Evolutionary conservation across 2,113 vertebrate genomes (phyloP).

Genomic region (Macrotus californicus): DNA sequence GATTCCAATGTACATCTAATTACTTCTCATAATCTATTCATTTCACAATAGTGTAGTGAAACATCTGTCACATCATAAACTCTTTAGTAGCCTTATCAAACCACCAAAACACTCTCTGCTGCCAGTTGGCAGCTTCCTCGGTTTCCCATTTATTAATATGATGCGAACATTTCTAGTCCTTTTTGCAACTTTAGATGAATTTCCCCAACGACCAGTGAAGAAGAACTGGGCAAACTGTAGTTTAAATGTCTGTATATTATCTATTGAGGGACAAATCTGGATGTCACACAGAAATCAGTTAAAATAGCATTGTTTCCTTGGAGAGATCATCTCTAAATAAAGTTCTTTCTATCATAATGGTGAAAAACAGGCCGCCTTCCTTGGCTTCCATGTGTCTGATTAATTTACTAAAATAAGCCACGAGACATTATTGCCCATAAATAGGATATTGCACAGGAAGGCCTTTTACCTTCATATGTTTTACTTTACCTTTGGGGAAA

Average conservation of each 20-base stretch:
- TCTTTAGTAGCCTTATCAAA: conserved; percentile 91
- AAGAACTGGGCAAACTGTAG: conserved; percentile 73
- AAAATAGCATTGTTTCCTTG: conserved; percentile 76
- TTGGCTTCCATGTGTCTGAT: conserved; percentile 70
- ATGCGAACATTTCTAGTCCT: conserved; percentile 81
- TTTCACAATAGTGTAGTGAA: conserved; percentile 97
- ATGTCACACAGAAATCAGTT: conserved; percentile 69
- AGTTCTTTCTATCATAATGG: conserved; percentile 73
- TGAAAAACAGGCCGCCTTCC: conserved; percentile 67
- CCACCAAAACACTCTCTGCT: conserved; percentile 85
- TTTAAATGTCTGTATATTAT: conserved; percentile 70
- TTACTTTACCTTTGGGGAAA: conserved; percentile 77
- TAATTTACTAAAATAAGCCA: conserved; percentile 80
- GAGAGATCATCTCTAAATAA: conserved; percentile 72
- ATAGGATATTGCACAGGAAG: conserved; percentile 69
- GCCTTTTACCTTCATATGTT: conserved; percentile 72
- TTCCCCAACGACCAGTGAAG: conserved; percentile 81
- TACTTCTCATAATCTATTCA: conserved; percentile 99
- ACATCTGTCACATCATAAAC: conserved; percentile 97
- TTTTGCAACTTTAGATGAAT: conserved; percentile 79
- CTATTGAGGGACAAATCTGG: conserved; percentile 71
- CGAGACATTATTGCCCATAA: conserved; percentile 73
- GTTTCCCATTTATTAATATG: conserved; percentile 83
- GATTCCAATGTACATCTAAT: conserved; percentile 99
- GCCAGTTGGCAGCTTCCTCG: conserved; percentile 84